Evolutionary conservation across 2,888 invertebrate species (phyloP).

Genomic region (Papilio protenor): DNA sequence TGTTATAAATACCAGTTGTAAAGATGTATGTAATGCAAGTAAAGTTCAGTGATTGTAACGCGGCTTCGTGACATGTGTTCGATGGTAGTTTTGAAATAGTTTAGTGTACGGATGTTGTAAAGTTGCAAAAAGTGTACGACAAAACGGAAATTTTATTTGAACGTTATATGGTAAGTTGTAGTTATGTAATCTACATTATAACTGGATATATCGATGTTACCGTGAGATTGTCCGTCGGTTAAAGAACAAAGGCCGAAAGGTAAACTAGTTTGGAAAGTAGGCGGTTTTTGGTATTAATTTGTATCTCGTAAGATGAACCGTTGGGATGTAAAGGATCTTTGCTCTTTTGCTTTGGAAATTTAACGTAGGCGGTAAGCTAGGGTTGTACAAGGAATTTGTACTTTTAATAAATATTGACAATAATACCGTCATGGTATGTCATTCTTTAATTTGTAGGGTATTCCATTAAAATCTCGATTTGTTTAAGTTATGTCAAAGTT

Average conservation of each 20-base stretch:
- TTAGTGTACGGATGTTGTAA: slow-evolving; percentile 60
- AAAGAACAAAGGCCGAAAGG: slow-evolving; percentile 64
- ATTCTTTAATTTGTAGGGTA: not conserved
- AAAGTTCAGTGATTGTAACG: slow-evolving; percentile 53
- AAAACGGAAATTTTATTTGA: slow-evolving; percentile 64
- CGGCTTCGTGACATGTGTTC: slow-evolving; percentile 55
- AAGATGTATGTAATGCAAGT: slow-evolving; percentile 22
- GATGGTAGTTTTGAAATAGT: slow-evolving; percentile 57
- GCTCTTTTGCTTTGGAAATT: slow-evolving; percentile 62
- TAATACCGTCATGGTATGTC: no score
- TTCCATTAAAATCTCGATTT: not conserved
- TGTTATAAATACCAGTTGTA: slow-evolving; percentile 27
- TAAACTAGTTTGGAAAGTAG: slow-evolving; percentile 71
- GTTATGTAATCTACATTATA: slow-evolving; percentile 47
- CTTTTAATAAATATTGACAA: slow-evolving; percentile 32
- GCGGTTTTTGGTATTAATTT: slow-evolving; percentile 59
- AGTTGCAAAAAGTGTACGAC: slow-evolving; percentile 50
- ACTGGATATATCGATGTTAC: slow-evolving; percentile 16
- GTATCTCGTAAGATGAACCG: slow-evolving; percentile 49
- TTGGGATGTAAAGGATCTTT: slow-evolving; percentile 58
- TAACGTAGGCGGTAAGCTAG: slow-evolving; percentile 55
- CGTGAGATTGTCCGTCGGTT: slow-evolving; percentile 43
- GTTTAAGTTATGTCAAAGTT: not conserved
- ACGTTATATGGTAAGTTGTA: slow-evolving; percentile 65
- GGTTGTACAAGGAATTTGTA: not conserved